These are phyloP conservation scores for Ophion costatus DNA, from an alignment of 2,888 invertebrate genomes.

Conservation along the genomic window DNA sequence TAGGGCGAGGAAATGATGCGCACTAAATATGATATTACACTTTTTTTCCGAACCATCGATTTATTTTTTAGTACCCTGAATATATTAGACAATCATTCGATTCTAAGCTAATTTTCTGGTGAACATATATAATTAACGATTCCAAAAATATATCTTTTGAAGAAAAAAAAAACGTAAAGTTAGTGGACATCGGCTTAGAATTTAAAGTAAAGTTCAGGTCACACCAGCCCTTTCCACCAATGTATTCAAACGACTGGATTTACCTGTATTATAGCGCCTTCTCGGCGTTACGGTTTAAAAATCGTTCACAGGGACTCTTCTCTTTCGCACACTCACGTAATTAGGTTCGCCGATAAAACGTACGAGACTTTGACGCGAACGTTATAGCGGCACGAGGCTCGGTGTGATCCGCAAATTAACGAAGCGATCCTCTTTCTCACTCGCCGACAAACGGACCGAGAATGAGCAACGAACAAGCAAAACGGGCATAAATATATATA, in stretches of 20 bases:
- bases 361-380: constrained; percentile 1
- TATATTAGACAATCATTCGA: not conserved
- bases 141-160: not conserved
- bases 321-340: not conserved
- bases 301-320: not conserved
- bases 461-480: constrained; percentile 39
- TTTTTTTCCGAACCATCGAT: no score
- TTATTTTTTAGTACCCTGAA: no score
- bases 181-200: not conserved
- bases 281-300: not conserved
- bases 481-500: constrained; percentile 8
- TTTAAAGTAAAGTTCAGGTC: not conserved
- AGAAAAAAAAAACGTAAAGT: not conserved
- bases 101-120: not conserved
- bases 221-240: not conserved
- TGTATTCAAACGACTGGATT: not conserved
- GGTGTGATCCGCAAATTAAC: constrained; percentile 39
- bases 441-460: constrained; percentile 53
- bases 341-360: constrained; percentile 17
- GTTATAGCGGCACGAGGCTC: not conserved
- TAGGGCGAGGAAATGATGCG: no score
- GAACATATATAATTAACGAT: not conserved
- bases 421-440: constrained; percentile 29
- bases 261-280: not conserved
- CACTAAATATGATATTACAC: no score